phyloP scores from a whole-genome alignment of 1,140 invertebrate species.

The Drosophila albomicans region DNA sequence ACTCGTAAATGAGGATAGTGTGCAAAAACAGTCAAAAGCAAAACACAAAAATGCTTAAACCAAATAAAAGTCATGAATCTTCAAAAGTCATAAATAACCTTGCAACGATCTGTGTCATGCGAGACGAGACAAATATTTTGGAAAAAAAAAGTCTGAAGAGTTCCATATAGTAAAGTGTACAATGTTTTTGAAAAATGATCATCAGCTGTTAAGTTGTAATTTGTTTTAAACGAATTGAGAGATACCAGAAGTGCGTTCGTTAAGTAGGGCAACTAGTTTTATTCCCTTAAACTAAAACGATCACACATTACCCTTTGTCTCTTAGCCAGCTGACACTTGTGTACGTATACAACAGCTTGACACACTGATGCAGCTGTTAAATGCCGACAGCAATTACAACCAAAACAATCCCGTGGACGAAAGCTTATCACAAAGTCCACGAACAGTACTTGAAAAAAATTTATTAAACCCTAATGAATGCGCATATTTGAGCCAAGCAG shows the following conservation, averaged over 20 bases:
- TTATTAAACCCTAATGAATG: conserved; percentile 81
- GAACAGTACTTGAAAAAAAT: conserved; percentile 58
- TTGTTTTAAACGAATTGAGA: background rate
- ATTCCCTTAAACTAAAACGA: background rate
- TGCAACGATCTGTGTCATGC: conserved; percentile 22
- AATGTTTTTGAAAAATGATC: conserved; percentile 1
- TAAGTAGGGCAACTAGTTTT: background rate
- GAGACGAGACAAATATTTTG: conserved; percentile 36
- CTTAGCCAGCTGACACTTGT: background rate
- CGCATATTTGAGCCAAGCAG: conserved; percentile 66
- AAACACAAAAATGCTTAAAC: conserved; percentile 31
- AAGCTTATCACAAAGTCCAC: conserved; percentile 14
- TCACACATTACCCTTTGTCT: background rate
- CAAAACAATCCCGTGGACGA: conserved; percentile 11
- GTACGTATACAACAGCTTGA: conserved; percentile 19
- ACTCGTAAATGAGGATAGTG: conserved; percentile 52
- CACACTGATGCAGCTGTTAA: conserved; percentile 46
- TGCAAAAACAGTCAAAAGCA: conserved; percentile 34
- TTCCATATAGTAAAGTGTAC: background rate
- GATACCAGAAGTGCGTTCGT: background rate
- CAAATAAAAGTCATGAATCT: conserved; percentile 41
- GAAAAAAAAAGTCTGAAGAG: conserved; percentile 5
- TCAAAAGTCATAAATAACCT: conserved; percentile 26
- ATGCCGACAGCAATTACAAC: conserved; percentile 37
- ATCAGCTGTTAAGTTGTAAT: background rate